phyloP scores from a whole-genome alignment of 2,113 vertebrate genomes.

The Bos taurus region ARS-UCD2.0 NC_037332.1:44691501-44692000 shows the following conservation, averaged over 20 bases:
- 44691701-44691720: neutral
- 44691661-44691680: neutral
- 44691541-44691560: neutral
- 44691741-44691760: neutral
- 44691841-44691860: neutral
- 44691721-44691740: neutral
- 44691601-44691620: neutral
- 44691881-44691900: neutral
- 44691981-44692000: neutral
- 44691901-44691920: neutral
- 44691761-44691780: neutral
- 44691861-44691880: neutral
- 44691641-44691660: neutral
- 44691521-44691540: neutral
- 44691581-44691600: neutral
- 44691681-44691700: neutral
- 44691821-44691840: neutral
- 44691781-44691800: neutral
- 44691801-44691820: neutral
- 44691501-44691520: neutral
- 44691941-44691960: neutral
- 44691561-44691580: neutral
- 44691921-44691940: neutral
- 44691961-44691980: neutral
- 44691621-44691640: rapidly evolving